Evolutionary conservation across 2,888 invertebrate genomes (phyloP), one percentile per base, ranked within the genome.

Genomic region (Platycheirus albimanus): DNA sequence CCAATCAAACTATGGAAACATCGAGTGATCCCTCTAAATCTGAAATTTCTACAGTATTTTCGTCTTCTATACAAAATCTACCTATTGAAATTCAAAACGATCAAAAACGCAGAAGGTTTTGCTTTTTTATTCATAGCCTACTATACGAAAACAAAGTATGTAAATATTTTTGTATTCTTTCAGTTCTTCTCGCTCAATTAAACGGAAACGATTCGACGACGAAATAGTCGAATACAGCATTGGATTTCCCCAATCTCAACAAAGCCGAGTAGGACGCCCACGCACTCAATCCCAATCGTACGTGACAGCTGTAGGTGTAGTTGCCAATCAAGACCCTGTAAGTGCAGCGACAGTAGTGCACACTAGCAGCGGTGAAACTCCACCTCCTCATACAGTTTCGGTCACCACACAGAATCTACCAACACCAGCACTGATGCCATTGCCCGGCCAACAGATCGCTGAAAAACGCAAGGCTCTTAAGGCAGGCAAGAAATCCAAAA

Each of bases 161-260:
- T 10, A 45, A 49, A 15, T 13, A 2, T 74, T 72, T 45, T 51
- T 4, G 56, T 41, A 13, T 8, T 10, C 45, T 11, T 45, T 67
- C 88, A 97, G 97, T 90, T 98, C 98, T 10, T 97, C 97, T 28
- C 93, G 99, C 75, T 98, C 98, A 1, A 98, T 99, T 87, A 99
- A 98, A 90, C 93, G 99, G 0, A 95, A 97, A 87, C 96, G 98
- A 87, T 99, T 99, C 91, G 99, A 99, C 89, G 99, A 99, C 93
- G 99, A 99, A 91, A 92, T 99, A 74, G 98, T 99, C 0, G 98
- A 99, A 72, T 97, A 96, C 86, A 97, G 96, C 89, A 91, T 96
- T 74, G 94, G 95, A 58, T 91, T 94, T 86, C 94, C 94, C 0
- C 94, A 92, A 67, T 88, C 86, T 20, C 89, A 90, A 74, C 86